Evolutionary conservation across 1,140 invertebrate genomes (phyloP), one percentile per base, ranked within the genome.

Genomic region (Pseudomyrmex gracilis): DNA sequence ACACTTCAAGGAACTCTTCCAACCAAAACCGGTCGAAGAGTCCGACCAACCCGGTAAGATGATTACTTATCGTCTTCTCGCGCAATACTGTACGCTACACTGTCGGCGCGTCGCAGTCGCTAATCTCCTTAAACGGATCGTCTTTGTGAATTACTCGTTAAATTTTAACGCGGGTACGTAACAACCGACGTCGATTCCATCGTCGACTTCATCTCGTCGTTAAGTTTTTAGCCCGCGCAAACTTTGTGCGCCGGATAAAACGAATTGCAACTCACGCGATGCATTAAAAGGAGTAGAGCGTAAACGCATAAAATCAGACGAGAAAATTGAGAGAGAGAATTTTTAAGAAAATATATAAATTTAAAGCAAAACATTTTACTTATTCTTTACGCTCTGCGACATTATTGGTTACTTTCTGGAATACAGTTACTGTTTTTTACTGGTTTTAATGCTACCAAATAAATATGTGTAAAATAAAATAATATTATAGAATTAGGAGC

Each of bases 1-100:
- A n/a, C 98, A 99, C 93, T 99, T 99, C 94, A 98, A 97, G 91
- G 96, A 97, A 90, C 95, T 99, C 10, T 98, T 99, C 93, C 97
- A 98, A 83, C 98, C 98, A 17, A 99, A 98, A 95, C 97, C 96
- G 53, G 97, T 98, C 12, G 97, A 98, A 90, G 96, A 96, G 73
- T 95, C 96, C 67, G 96, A 96, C 88, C 95, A 96, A 85, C 95
- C 96, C 71, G 94, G 96, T 97, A 95, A 96, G 94, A 95, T 87
- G 85, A 87, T 87, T 83, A 70, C 57, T 34, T 34, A 34, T 34
- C 34, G 34, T 34, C 45, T 9, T 73, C n/a, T 34, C 51, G 47
- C 20, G 49, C 63, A 66, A 80, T 85, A 51, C 20, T 7, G 47
- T 45, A n/a, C n/a, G 53, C 15, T 47, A 34, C 17, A 15, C 15